Percentiles rank a stretch among this genome's conserved stretches.
Conservation (phyloP, 2,888 invertebrate species). For the Hirtodrosophila duncani region DNA sequence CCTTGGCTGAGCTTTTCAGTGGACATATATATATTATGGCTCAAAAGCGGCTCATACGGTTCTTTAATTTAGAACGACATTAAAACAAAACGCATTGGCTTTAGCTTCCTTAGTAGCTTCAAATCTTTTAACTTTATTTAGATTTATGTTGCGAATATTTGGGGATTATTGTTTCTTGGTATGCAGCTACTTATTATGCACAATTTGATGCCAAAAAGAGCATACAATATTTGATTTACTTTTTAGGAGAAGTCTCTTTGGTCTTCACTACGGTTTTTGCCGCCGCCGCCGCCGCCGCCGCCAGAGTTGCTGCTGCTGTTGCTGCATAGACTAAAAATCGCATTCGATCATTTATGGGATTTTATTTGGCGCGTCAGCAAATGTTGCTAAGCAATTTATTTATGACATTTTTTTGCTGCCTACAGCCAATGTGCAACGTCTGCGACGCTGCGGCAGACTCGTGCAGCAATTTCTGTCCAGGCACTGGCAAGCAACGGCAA, state of each 20-base stretch:
- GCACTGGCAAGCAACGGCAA: constrained; percentile 2
- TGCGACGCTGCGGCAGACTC: constrained; percentile 55
- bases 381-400: constrained; percentile 73
- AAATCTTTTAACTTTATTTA: no score
- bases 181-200: no score
- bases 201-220: no score
- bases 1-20: no score
- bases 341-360: constrained; percentile 76
- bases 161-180: no score
- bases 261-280: constrained; percentile 47
- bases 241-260: constrained; percentile 12
- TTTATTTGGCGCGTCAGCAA: constrained; percentile 76
- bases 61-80: no score
- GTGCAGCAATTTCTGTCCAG: constrained; percentile 66
- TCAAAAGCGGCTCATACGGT: no score
- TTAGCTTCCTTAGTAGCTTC: no score
- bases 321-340: constrained; percentile 73
- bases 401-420: constrained; percentile 67
- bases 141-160: no score
- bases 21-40: no score
- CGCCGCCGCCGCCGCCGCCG: constrained; percentile 48
- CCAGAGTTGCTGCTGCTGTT: constrained; percentile 5
- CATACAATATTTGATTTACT: constrained; percentile 11
- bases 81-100: no score
- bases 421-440: constrained; percentile 19